A percentile compares a stretch with the other conserved stretches of the same genome.
phyloP scores from a whole-genome alignment of 1,140 invertebrate species.

The Philopotamus ludificatus region DNA sequence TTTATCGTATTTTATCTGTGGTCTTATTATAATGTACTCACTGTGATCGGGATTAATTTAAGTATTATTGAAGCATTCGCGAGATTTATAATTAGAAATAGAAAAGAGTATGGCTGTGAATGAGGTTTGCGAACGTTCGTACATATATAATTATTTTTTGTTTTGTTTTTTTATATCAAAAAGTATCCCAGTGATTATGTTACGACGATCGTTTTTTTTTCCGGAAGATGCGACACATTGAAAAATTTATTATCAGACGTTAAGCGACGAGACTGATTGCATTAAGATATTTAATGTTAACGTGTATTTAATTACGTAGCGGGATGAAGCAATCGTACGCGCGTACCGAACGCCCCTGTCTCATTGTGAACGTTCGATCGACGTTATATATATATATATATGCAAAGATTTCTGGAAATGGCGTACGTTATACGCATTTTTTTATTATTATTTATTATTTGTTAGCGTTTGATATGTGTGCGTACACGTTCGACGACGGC shows the following conservation, averaged over 20 bases:
- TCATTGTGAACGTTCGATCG: too few relatives aligned
- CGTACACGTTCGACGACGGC: too few relatives aligned
- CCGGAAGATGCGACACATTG: neutral
- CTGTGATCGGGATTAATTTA: neutral
- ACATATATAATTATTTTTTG: neutral
- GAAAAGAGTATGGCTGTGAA: neutral
- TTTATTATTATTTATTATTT: too few relatives aligned
- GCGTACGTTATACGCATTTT: too few relatives aligned
- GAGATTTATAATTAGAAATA: neutral
- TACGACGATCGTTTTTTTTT: neutral
- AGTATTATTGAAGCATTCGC: neutral
- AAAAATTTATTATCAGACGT: neutral
- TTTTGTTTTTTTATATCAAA: neutral
- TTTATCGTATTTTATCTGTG: neutral
- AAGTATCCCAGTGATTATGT: neutral
- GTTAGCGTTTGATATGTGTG: too few relatives aligned
- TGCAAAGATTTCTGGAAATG: too few relatives aligned
- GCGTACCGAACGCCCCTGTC: too few relatives aligned
- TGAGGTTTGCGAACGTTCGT: too few relatives aligned
- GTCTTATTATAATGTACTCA: neutral
- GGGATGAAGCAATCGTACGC: too few relatives aligned
- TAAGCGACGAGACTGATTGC: conserved; percentile 28
- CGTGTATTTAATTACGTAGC: too few relatives aligned
- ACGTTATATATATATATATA: too few relatives aligned
- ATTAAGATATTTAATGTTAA: conserved; percentile 17